Base-by-base conservation (phyloP, 2,888 invertebrate species). In the Cantharis rufa region DNA sequence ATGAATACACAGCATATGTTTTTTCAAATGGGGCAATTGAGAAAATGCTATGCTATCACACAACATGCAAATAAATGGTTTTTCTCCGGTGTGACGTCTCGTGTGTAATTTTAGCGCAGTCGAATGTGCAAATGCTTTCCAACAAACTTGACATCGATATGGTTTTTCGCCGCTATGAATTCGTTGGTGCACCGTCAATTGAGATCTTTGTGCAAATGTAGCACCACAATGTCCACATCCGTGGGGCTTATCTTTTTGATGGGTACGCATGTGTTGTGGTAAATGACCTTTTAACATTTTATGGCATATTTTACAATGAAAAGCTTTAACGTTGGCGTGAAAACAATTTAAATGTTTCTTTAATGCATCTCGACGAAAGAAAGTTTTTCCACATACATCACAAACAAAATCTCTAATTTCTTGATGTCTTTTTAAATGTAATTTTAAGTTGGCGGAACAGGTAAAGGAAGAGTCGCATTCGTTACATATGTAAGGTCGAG, bases 91-190 rank as follows among this genome's bases (percentile, higher is more conserved):
- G 85, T 96, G 96, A 13, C 94, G 90, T 64, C 96, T 90, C 10
- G 94, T 94, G 86, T 96, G 96, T 71, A 96, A 89, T 88, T 95
- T 95, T 7, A 96, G 89, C 0, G 95, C 96, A 13, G 95, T 96
- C 1, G 95, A 95, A 87, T 96, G 96, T 0, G 95, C 93, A 86
- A 96, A 96, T 0, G 93, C 92, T 80, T 93, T 92, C 88, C 92
- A 91, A 86, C 95, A 95, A 75, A 96, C 95, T 82, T 93, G 92
- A 87, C 96, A 96, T 15, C 92, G 90, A 85, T 95, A 96, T 0
- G 96, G 96, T 72, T 94, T 90, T 81, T 93, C 95, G 0, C 96
- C 96, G 0, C 94, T 94, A 84, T 96, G 96, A n/a, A 93, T 93
- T 15, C 96, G 90, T 84, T 93, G 93, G 83, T 96, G 96, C 0